These are phyloP conservation scores for Gymnocypris eckloni DNA, from an alignment of 2,797 vertebrate genomes.

Conservation along the genomic window DNA sequence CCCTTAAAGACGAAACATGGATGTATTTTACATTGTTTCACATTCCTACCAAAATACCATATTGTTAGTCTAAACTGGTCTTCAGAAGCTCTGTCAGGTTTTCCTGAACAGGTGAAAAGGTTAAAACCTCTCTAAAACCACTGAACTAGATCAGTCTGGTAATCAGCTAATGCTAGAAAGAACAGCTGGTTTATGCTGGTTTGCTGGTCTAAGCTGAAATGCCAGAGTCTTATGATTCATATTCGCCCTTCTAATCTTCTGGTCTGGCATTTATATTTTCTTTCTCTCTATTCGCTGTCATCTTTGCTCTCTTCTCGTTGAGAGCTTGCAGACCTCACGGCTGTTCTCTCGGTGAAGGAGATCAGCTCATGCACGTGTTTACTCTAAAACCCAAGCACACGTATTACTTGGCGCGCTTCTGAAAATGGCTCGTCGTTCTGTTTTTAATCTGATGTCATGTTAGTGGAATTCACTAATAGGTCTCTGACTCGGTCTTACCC, in stretches of 20 bases:
- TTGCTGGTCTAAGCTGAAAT: neutral
- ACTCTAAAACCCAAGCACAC: slow-evolving; percentile 45
- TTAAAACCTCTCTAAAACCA: neutral
- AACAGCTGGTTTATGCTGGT: neutral
- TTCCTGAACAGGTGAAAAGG: neutral
- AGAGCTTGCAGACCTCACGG: slow-evolving; percentile 21
- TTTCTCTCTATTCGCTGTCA: neutral
- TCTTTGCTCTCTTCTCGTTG: slow-evolving; percentile 17
- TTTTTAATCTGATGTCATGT: slow-evolving; percentile 59
- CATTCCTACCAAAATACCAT: neutral
- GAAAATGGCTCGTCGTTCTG: slow-evolving; percentile 41
- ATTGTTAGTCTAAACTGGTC: too few relatives aligned
- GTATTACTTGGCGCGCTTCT: slow-evolving; percentile 38
- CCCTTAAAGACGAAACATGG: neutral
- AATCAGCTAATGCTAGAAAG: neutral
- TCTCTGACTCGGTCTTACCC: slow-evolving; percentile 19
- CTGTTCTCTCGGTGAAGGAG: slow-evolving; percentile 35
- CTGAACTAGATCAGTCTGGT: neutral
- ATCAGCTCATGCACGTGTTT: slow-evolving; percentile 52
- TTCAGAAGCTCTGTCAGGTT: neutral
- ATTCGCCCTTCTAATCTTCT: neutral
- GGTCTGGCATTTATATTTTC: neutral
- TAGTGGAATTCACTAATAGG: slow-evolving; percentile 55
- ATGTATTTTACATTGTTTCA: neutral
- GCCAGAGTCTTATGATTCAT: neutral